phyloP scores from a whole-genome alignment of 2,113 vertebrate species.

The Ivindomyrus marchei region DNA sequence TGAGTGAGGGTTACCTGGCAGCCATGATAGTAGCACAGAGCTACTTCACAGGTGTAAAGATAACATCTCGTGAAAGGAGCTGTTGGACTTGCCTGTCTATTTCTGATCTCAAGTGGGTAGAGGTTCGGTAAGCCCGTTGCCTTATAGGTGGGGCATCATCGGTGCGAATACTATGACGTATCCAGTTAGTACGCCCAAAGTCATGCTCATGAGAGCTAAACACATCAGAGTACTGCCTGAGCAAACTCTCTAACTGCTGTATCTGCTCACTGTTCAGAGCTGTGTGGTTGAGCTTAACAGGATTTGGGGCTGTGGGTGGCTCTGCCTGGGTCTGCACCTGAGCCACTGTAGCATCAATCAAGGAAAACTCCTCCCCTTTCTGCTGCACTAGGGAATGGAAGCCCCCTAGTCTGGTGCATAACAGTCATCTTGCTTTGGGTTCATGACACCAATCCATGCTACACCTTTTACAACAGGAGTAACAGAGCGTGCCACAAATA shows the following conservation, averaged over 20 bases:
- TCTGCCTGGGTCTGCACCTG: background rate
- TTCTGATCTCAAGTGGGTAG: constrained; percentile 13
- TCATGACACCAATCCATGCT: background rate
- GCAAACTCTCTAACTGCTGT: background rate
- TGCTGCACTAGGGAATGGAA: background rate
- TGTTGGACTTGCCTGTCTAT: constrained; percentile 22
- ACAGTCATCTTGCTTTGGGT: background rate
- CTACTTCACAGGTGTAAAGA: too few species aligned
- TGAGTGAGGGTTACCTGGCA: too few species aligned
- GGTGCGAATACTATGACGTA: constrained; percentile 15
- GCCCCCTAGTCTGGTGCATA: background rate
- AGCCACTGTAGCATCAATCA: background rate
- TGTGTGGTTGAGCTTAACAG: too few species aligned
- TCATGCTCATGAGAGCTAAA: constrained; percentile 14
- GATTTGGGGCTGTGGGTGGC: too few species aligned
- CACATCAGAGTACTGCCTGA: background rate
- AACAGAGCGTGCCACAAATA: background rate
- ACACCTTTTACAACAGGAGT: background rate
- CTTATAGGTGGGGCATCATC: background rate
- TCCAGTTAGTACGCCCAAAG: background rate
- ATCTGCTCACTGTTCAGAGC: background rate
- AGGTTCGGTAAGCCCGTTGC: constrained; percentile 19
- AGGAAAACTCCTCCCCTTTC: background rate
- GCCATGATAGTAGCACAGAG: too few species aligned
- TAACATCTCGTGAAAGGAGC: constrained; percentile 14